Evolutionary conservation across 2,113 vertebrate genomes (phyloP), one percentile per base, ranked within the genome.

Genomic region (Pseudopodoces humilis): DNA sequence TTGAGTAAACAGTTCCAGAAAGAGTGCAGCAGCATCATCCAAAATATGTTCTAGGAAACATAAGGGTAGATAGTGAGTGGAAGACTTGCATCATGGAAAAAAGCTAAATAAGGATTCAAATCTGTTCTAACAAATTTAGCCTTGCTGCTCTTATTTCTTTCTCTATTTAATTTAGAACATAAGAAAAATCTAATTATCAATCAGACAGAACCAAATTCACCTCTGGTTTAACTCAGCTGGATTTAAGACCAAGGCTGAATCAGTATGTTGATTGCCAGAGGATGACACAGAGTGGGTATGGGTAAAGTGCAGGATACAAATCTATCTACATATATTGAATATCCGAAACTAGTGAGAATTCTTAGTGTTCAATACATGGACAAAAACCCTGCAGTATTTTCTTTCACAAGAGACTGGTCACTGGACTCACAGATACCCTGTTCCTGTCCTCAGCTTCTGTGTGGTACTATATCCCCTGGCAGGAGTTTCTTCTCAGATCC

Each of bases 1-100:
- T 86, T 69, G 85, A 90, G 41, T 80, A 96, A 96, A 96, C n/a
- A 41, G 56, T 53, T 88, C 64, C 83, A 78, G 85, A 86, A 86
- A 78, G 72, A 91, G 43, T 56, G 83, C 60, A 71, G 28, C 65
- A 86, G 2, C 72, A 64, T 43, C 59, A 49, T 70, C 70, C 39
- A 76, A 83, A 86, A 76, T 39, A 92, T 12, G 18, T 71, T 83
- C 64, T 67, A 60, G 59, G 46, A 86, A 72, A 81, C 64, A 41
- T 39, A 77, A 75, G 67, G 76, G 59, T 62, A 93, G 65, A 64
- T 74, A 83, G 46, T 22, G 53, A 92, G 70, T 56, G 83, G 75
- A 92, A 79, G 67, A 71, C 23, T 83, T 67, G 81, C 75, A 87
- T 86, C 49, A 81, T 59, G 71, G 83, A 67, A 88, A 80, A 76